Evolutionary conservation across 2,888 invertebrate species (phyloP).

Genomic region (Rutpela maculata): DNA sequence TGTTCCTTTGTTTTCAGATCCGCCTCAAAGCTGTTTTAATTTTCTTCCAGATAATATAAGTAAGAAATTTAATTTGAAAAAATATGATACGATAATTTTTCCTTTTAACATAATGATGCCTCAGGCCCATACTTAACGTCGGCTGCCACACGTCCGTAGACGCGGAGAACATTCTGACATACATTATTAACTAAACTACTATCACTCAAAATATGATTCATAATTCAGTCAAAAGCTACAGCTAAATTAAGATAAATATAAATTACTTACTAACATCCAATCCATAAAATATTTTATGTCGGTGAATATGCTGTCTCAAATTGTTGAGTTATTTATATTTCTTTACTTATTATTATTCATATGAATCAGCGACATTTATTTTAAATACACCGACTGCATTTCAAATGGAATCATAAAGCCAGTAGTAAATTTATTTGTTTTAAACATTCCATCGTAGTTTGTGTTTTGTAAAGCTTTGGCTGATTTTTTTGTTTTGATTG

Average conservation of each 20-base stretch:
- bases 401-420: conserved; percentile 7
- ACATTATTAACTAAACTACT: conserved; percentile 5
- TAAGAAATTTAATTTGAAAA: background rate
- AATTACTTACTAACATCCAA: conserved; percentile 23
- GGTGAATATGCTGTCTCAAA: conserved; percentile 16
- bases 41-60: background rate
- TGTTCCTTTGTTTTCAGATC: background rate
- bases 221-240: conserved; percentile 8
- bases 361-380: conserved; percentile 29
- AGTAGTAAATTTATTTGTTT: background rate
- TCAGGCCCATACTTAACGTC: background rate
- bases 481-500: too few relatives aligned
- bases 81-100: background rate
- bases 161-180: background rate
- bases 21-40: background rate
- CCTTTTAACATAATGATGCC: background rate
- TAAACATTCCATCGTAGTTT: background rate
- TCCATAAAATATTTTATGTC: conserved; percentile 29
- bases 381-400: conserved; percentile 28
- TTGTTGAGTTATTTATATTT: conserved; percentile 18
- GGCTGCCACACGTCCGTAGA: background rate
- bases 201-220: conserved; percentile 25
- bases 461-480: background rate
- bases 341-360: conserved; percentile 30
- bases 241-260: conserved; percentile 34